phyloP scores from a whole-genome alignment of 2,888 invertebrate genomes.

The Sminthurinus aureus region DNA sequence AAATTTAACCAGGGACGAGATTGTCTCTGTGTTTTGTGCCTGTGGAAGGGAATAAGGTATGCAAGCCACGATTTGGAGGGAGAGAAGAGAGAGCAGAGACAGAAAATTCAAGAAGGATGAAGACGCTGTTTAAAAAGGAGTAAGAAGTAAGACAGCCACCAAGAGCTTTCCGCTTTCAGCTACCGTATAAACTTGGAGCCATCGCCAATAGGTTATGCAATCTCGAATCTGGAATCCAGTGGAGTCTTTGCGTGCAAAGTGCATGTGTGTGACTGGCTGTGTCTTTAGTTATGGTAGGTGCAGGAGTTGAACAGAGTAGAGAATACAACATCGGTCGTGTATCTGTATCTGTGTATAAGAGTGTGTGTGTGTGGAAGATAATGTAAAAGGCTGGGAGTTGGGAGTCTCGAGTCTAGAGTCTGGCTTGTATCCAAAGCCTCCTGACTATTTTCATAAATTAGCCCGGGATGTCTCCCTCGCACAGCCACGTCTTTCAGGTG shows the following conservation, averaged over 20 bases:
- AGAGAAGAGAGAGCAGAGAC: not conserved
- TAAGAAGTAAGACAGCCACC: not conserved
- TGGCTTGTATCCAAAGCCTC: conserved; percentile 21
- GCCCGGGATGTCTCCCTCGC: conserved; percentile 7
- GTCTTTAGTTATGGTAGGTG: not conserved
- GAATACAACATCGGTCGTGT: too few species aligned
- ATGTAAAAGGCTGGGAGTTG: not conserved
- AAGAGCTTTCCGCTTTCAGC: not conserved
- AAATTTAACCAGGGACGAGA: not conserved
- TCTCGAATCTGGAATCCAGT: too few species aligned
- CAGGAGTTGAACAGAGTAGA: not conserved
- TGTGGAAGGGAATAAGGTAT: conserved; percentile 22
- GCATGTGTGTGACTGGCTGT: too few species aligned
- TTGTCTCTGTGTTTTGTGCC: too few species aligned
- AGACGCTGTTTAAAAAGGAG: too few species aligned
- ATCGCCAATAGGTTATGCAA: too few species aligned
- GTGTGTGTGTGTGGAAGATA: not conserved
- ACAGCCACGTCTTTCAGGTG: not conserved
- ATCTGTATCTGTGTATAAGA: too few species aligned
- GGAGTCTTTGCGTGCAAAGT: too few species aligned
- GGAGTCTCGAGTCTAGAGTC: not conserved
- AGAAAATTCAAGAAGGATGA: not conserved
- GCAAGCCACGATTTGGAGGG: conserved; percentile 2
- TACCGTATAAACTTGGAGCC: not conserved
- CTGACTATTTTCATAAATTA: conserved; percentile 37